Conservation (phyloP, 2,888 invertebrate genomes). For the Mythimna albipuncta region DNA sequence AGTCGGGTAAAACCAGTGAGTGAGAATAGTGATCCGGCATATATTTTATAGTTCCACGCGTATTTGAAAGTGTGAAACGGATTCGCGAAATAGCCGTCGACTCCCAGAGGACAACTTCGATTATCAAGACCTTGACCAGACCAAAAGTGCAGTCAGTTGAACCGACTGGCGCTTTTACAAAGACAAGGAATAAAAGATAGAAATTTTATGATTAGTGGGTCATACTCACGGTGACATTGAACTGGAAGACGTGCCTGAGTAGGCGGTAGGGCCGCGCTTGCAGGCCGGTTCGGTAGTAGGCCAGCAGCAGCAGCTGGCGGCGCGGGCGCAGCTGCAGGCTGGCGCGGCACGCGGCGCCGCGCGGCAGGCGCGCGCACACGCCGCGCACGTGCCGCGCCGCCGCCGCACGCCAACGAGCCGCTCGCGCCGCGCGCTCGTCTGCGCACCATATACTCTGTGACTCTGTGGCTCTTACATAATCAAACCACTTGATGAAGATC, state of each 20-base stretch:
- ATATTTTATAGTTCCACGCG: background rate
- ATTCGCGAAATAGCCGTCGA: no score
- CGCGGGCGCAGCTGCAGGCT: slow-evolving; percentile 78
- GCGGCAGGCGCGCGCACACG: slow-evolving; percentile 49
- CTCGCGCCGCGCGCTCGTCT: slow-evolving; percentile 84
- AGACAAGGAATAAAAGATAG: no score
- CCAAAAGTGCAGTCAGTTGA: background rate
- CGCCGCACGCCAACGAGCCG: slow-evolving; percentile 70
- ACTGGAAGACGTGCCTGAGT: slow-evolving; percentile 82
- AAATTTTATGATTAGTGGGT: background rate
- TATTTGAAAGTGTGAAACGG: background rate
- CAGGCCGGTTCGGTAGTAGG: slow-evolving; percentile 82
- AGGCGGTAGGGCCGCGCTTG: slow-evolving; percentile 75
- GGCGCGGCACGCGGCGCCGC: slow-evolving; percentile 63
- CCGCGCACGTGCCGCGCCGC: slow-evolving; percentile 72
- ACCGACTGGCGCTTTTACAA: background rate
- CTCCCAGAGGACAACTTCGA: background rate
- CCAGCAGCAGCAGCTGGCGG: slow-evolving; percentile 76
- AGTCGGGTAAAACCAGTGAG: no score
- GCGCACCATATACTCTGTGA: background rate
- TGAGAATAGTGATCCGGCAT: no score
- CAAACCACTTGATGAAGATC: background rate
- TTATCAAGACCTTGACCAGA: background rate
- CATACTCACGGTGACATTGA: slow-evolving; percentile 74
- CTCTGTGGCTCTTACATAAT: background rate